phyloP scores from a whole-genome alignment of 64 coral and sea anemone species.

The Catalaphyllia jardinei region DNA sequence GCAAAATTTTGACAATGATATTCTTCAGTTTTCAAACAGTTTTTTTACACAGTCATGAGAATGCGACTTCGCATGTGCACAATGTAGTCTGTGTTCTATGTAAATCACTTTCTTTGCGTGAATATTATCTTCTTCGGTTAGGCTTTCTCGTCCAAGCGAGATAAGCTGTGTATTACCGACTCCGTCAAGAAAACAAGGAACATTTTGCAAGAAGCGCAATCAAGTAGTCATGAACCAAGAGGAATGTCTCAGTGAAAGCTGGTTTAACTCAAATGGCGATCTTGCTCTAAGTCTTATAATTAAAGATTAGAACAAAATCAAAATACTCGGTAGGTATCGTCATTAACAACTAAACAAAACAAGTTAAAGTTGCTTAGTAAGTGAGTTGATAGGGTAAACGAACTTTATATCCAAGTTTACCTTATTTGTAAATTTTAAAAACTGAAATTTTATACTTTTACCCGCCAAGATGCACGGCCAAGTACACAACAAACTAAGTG shows the following conservation, averaged over 20 bases:
- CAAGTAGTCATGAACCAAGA: background rate
- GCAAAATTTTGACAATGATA: no score
- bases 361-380: background rate
- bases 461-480: background rate
- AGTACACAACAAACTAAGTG: background rate
- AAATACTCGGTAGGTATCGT: background rate
- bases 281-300: background rate
- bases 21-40: no score
- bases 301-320: conserved; percentile 26
- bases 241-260: background rate
- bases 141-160: no score
- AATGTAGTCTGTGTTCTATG: no score
- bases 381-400: background rate
- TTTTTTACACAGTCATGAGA: no score
- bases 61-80: no score
- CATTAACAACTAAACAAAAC: background rate
- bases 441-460: background rate
- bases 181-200: no score
- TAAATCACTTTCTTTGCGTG: no score
- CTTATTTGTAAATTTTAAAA: background rate
- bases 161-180: no score
- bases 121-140: no score
- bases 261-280: background rate
- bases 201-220: background rate
- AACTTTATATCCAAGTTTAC: background rate